phyloP scores from a whole-genome alignment of 2,888 invertebrate species.

The Eristalis arbustorum region DNA sequence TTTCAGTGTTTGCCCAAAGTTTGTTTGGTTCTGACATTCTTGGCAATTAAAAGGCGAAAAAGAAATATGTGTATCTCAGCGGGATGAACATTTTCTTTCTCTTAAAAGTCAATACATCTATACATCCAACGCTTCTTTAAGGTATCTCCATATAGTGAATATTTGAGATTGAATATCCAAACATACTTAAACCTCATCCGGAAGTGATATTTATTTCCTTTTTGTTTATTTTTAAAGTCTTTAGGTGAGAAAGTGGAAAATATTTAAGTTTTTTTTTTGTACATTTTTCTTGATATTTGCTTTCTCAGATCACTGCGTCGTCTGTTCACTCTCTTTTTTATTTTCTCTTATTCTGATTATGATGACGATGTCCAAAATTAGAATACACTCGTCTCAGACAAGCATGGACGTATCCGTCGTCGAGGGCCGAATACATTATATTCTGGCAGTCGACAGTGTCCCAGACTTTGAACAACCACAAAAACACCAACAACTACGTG shows the following conservation, averaged over 20 bases:
- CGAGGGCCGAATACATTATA: constrained; percentile 33
- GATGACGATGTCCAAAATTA: constrained; percentile 54
- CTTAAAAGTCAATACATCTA: constrained; percentile 7
- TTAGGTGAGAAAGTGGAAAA: constrained; percentile 57
- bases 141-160: constrained; percentile 27
- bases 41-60: not conserved
- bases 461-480: constrained; percentile 28
- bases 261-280: constrained; percentile 3
- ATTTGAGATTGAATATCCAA: constrained; percentile 55
- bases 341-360: constrained; percentile 27
- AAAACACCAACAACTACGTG: not conserved
- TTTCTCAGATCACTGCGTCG: not conserved
- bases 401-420: constrained; percentile 33
- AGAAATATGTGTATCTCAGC: not conserved
- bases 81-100: not conserved
- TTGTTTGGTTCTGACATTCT: not conserved
- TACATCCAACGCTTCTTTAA: constrained; percentile 30
- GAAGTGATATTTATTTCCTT: constrained; percentile 44
- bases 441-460: constrained; percentile 50
- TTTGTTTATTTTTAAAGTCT: constrained; percentile 30
- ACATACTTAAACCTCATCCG: constrained; percentile 50
- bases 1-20: not conserved
- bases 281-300: not conserved
- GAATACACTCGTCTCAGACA: constrained; percentile 11
- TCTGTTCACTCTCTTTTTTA: not conserved